phyloP scores from a whole-genome alignment of 2,888 invertebrate species.

The Coenonympha glycerion region DNA sequence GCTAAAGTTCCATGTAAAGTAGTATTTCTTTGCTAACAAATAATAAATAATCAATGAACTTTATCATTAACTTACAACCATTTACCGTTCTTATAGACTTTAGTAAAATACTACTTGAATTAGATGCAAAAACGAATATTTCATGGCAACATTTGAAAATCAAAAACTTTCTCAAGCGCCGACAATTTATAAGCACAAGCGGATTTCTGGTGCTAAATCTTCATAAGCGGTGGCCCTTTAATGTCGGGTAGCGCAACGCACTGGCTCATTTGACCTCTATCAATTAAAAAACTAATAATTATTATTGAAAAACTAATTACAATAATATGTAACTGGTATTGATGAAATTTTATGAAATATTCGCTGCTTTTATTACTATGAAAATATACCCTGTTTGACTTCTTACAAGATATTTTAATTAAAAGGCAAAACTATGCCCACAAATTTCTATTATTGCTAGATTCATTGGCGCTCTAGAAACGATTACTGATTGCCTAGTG shows the following conservation, averaged over 20 bases:
- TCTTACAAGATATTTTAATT: slow-evolving; percentile 13
- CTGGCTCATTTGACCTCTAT: too few species aligned
- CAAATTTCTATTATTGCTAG: slow-evolving; percentile 22
- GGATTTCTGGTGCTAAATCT: too few species aligned
- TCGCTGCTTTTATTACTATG: slow-evolving; percentile 11
- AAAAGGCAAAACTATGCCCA: slow-evolving; percentile 16
- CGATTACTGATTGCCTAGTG: slow-evolving; percentile 35
- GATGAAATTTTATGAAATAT: slow-evolving; percentile 27
- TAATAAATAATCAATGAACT: slow-evolving; percentile 5
- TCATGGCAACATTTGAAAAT: slow-evolving; percentile 10
- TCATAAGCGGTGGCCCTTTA: too few species aligned
- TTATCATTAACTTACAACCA: slow-evolving; percentile 10
- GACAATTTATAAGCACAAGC: too few species aligned
- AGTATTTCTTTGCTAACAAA: slow-evolving; percentile 16
- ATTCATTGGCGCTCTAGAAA: slow-evolving; percentile 29
- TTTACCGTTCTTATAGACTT: slow-evolving; percentile 11
- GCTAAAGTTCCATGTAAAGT: slow-evolving; percentile 17
- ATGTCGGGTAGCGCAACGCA: too few species aligned
- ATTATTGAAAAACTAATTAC: too few species aligned
- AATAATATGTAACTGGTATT: too few species aligned
- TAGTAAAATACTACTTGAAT: slow-evolving; percentile 8
- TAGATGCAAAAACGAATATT: slow-evolving; percentile 13
- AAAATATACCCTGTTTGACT: slow-evolving; percentile 17
- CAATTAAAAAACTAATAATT: too few species aligned
- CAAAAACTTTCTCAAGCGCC: too few species aligned